Percentiles rank a stretch among this genome's conserved stretches.
phyloP scores from a whole-genome alignment of 2,113 vertebrate species.

The Leucopsar rothschildi region DNA sequence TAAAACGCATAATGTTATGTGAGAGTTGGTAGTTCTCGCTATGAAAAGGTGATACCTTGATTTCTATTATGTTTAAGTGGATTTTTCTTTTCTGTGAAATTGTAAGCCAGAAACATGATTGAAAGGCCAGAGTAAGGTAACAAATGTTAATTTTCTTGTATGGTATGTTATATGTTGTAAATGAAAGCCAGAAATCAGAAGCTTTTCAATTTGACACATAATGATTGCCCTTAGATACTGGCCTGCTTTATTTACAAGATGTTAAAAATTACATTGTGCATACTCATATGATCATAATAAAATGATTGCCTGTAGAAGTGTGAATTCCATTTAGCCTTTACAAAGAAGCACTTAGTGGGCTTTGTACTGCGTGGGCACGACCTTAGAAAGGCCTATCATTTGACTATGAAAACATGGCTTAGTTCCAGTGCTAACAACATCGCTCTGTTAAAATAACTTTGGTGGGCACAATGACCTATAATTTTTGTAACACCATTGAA shows the following conservation, averaged over 20 bases:
- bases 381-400: constrained; percentile 47
- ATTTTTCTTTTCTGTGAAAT: not conserved
- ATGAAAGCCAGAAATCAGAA: constrained; percentile 44
- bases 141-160: constrained; percentile 31
- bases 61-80: constrained; percentile 37
- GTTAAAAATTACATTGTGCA: constrained; percentile 27
- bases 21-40: not conserved
- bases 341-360: constrained; percentile 38
- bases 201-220: constrained; percentile 15
- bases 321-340: constrained; percentile 58
- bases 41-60: constrained; percentile 5
- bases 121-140: constrained; percentile 13
- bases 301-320: constrained; percentile 16
- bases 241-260: constrained; percentile 32
- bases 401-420: constrained; percentile 61
- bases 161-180: not conserved
- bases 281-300: constrained; percentile 48
- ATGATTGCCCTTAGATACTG: constrained; percentile 18
- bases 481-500: constrained; percentile 1
- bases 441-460: constrained; percentile 45
- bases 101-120: not conserved
- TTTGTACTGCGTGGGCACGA: constrained; percentile 23
- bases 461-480: not conserved
- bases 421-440: constrained; percentile 44
- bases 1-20: not conserved